Base-by-base conservation (phyloP, 2,797 vertebrate species). In the Pelochelys cantorii region DNA sequence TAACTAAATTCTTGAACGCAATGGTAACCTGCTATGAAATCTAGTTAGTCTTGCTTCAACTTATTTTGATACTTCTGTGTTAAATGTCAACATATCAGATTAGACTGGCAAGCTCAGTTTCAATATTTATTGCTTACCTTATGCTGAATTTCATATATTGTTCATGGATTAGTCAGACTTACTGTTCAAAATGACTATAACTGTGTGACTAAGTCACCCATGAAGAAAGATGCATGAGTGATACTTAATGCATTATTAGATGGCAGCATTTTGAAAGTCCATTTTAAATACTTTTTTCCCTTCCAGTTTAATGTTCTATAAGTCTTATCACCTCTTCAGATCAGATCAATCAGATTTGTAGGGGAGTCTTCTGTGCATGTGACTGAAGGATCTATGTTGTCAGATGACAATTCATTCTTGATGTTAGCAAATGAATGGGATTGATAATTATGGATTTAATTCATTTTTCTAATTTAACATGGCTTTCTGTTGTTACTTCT, bases 31-130 rank as follows among this genome's bases (percentile, higher is more conserved):
- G 31, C 82, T 95, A 5, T 79, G 48, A 94, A 89, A 90, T 52
- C 81, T 86, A 5, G 87, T 90, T 92, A 88, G 57, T 94, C 48
- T 20, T 79, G n/a, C 71, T 90, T 81, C 62, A 54, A 42, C 85
- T 95, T 95, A 53, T 0, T 95, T 94, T 92, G 42, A 77, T 95
- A 84, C 62, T 79, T 9, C 31, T 94, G 53, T 74, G 42, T 92
- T 87, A 15, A 22, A 27, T 52, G 37, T 23, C 65, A 85, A 88
- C 87, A 52, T 91, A 83, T 78, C 93, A 27, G n/a, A 90, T 90
- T 59, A 62, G 86, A 88, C 77, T 62, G 78, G 52, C 10, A 86
- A 86, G 77, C 82, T 91, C 22, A 92, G 83, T 93, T 93, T 81
- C 17, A 88, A 3, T n/a, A 34, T 80, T 83, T 79, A 88, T 78